Percentiles rank a stretch among this genome's conserved stretches.
Conservation (phyloP, 1,140 invertebrate genomes). For the Diachasmimorpha longicaudata region DNA sequence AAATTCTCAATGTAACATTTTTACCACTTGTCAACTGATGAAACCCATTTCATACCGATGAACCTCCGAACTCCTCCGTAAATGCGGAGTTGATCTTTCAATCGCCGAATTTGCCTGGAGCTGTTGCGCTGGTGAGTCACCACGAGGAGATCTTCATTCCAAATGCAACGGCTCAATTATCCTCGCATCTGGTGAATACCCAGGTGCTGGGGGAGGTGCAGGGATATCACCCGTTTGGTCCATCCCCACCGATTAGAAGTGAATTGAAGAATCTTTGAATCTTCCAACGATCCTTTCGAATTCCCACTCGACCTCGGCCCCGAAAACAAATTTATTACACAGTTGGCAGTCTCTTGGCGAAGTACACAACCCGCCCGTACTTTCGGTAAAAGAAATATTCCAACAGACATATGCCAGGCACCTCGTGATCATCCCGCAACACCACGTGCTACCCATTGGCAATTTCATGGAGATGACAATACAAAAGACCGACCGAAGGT, state of each 20-base stretch:
- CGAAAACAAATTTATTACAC: constrained; percentile 43
- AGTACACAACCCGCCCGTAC: not conserved
- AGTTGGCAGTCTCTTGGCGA: not conserved
- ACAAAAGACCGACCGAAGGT: not conserved
- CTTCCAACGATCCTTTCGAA: constrained; percentile 21
- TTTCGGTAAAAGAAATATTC: not conserved
- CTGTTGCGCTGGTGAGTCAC: not conserved
- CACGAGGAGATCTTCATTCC: not conserved
- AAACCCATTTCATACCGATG: not conserved
- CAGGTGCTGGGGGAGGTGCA: too few species aligned
- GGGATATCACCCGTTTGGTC: too few species aligned
- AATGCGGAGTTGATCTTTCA: not conserved
- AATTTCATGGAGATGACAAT: not conserved
- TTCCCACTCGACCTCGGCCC: constrained; percentile 38
- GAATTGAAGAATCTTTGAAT: constrained; percentile 7
- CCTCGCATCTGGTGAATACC: not conserved
- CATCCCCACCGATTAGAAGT: constrained; percentile 3
- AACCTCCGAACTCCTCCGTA: not conserved
- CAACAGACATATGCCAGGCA: not conserved
- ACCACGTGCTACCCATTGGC: not conserved
- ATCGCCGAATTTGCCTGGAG: not conserved
- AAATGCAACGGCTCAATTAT: not conserved
- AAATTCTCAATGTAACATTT: not conserved
- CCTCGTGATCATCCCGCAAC: not conserved
- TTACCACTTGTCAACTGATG: not conserved